Conservation (phyloP, 2,797 vertebrate genomes). For the Sarcophilus harrisii region DNA sequence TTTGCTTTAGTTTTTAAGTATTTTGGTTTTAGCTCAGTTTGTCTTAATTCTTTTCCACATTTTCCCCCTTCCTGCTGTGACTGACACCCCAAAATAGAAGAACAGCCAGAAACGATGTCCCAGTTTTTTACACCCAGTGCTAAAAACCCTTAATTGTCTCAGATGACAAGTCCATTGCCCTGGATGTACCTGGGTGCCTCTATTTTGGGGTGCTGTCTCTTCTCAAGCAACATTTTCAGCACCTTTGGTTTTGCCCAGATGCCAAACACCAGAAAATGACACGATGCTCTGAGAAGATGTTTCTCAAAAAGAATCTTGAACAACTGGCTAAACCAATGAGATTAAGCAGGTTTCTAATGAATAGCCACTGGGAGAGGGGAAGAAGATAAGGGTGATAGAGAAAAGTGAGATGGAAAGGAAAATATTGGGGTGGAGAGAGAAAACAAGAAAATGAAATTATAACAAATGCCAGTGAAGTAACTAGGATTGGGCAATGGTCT, state of each 20-base stretch:
- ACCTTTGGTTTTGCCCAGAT: constrained; percentile 61
- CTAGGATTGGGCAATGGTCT: neutral
- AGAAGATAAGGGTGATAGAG: neutral
- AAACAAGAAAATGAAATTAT: neutral
- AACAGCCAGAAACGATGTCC: constrained; percentile 42
- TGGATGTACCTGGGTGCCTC: constrained; percentile 68
- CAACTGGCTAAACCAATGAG: neutral
- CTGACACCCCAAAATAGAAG: constrained; percentile 5
- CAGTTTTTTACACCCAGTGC: constrained; percentile 63
- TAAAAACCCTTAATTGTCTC: constrained; percentile 65
- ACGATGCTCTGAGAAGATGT: constrained; percentile 33
- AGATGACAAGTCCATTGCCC: constrained; percentile 58
- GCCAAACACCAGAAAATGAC: constrained; percentile 57
- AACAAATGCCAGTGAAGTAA: neutral
- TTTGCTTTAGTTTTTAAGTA: constrained; percentile 36
- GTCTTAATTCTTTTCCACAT: constrained; percentile 41
- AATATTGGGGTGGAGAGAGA: neutral
- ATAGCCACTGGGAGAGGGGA: neutral
- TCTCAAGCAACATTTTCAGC: constrained; percentile 64
- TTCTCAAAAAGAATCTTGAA: constrained; percentile 57
- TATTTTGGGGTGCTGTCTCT: constrained; percentile 71
- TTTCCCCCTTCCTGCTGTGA: constrained; percentile 46
- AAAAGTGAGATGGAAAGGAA: neutral
- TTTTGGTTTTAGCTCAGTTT: constrained; percentile 24
- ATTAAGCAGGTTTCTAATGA: neutral